Percentiles rank a stretch among this genome's conserved stretches.
These are phyloP conservation scores for Pandemis corylana DNA, from an alignment of 2,888 invertebrate genomes.

Conservation along the genomic window DNA sequence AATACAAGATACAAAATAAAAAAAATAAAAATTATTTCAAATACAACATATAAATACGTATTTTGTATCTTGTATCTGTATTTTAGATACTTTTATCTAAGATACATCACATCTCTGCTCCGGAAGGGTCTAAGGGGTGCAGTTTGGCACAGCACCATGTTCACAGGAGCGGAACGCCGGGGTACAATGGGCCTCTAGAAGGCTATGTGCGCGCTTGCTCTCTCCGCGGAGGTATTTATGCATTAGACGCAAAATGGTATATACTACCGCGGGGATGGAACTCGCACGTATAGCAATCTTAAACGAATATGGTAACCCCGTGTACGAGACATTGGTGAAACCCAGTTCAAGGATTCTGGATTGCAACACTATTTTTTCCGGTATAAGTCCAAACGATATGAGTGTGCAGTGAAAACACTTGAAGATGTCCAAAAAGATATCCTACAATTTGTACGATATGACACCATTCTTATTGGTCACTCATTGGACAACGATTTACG, in stretches of 20 bases:
- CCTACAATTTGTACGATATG: background rate
- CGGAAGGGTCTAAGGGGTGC: background rate
- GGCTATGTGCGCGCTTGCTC: background rate
- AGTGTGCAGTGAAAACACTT: background rate
- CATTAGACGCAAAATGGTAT: too few species aligned
- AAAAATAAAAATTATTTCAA: too few species aligned
- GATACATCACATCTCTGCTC: too few species aligned
- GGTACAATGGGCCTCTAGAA: background rate
- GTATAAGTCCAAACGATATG: background rate
- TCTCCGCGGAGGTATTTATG: slow-evolving; percentile 4
- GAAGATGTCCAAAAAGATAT: background rate
- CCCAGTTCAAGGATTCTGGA: background rate
- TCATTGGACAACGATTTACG: background rate
- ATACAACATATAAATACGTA: too few species aligned
- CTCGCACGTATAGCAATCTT: background rate
- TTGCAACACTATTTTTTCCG: background rate
- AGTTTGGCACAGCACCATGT: background rate
- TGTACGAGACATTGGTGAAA: background rate
- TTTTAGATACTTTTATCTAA: too few species aligned
- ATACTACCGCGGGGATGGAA: background rate
- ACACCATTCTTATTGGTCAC: background rate
- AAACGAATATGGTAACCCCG: background rate
- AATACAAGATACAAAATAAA: too few species aligned
- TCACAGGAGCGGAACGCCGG: background rate
- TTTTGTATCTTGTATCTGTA: too few species aligned